These are phyloP conservation scores for Nerophis ophidion DNA, from an alignment of 2,113 vertebrate species.

Conservation along the genomic window DNA sequence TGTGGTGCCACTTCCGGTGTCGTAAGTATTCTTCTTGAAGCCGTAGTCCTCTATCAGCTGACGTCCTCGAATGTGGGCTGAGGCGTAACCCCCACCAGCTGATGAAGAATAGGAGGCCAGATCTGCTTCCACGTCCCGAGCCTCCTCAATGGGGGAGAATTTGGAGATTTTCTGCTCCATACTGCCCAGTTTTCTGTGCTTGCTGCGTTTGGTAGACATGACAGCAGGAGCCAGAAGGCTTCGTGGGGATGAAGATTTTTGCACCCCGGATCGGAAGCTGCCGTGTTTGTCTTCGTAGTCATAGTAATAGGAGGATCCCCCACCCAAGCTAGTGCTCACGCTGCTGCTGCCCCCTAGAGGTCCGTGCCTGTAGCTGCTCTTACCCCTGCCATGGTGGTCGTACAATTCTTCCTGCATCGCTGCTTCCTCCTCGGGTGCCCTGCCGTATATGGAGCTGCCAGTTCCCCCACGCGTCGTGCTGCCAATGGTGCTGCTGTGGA, in stretches of 20 bases:
- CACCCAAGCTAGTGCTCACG: constrained; percentile 72
- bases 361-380: constrained; percentile 78
- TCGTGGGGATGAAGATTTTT: constrained; percentile 82
- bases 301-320: constrained; percentile 84
- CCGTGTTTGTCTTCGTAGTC: constrained; percentile 76
- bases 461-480: constrained; percentile 59
- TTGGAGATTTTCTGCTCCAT: constrained; percentile 98
- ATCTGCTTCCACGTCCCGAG: constrained; percentile 93
- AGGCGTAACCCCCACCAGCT: constrained; percentile 76
- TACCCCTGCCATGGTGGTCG: constrained; percentile 88
- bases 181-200: constrained; percentile 89
- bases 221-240: constrained; percentile 84
- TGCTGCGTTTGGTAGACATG: constrained; percentile 90
- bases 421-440: constrained; percentile 83
- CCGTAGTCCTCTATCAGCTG: constrained; percentile 82
- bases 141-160: constrained; percentile 98
- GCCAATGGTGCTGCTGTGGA: constrained; percentile 56
- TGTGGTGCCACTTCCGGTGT: constrained; percentile 68
- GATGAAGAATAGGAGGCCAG: constrained; percentile 81
- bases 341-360: constrained; percentile 74
- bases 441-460: constrained; percentile 83
- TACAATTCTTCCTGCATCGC: constrained; percentile 89
- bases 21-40: constrained; percentile 84
- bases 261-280: constrained; percentile 69
- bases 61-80: constrained; percentile 86